Evolutionary conservation across 2,113 vertebrate species (phyloP).

Genomic region (Rhineura floridana): DNA sequence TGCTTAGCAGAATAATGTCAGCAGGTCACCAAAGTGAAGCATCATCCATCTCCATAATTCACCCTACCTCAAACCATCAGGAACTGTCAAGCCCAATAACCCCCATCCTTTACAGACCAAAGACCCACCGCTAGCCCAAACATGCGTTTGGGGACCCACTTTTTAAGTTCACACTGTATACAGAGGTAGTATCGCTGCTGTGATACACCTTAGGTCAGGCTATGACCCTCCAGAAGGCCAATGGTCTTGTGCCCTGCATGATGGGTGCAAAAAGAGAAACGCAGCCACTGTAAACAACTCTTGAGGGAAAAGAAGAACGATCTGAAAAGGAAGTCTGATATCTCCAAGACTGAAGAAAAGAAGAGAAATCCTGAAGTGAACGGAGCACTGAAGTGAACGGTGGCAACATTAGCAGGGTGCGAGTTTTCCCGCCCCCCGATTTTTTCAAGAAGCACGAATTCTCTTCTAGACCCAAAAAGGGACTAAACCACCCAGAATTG

Average conservation of each 20-base stretch:
- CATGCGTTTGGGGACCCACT: too few relatives aligned
- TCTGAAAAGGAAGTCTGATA: not conserved
- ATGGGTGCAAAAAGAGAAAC: not conserved
- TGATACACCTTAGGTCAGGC: too few relatives aligned
- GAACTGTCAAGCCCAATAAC: not conserved
- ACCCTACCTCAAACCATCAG: not conserved
- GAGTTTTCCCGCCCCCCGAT: not conserved
- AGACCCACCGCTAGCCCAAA: too few relatives aligned
- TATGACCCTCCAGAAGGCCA: not conserved
- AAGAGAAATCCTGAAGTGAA: not conserved
- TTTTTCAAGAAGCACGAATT: not conserved
- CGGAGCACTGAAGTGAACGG: too few relatives aligned
- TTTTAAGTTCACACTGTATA: too few relatives aligned
- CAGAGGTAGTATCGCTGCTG: too few relatives aligned
- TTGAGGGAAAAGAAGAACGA: not conserved
- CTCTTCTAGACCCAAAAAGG: not conserved
- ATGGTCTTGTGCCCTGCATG: not conserved
- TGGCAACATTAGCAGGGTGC: too few relatives aligned
- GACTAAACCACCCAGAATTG: not conserved
- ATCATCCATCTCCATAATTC: not conserved
- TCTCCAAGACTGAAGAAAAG: not conserved
- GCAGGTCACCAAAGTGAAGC: not conserved
- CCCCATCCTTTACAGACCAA: too few relatives aligned
- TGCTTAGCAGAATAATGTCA: not conserved
- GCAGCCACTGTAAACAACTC: not conserved